Evolutionary conservation across 2,888 invertebrate species (phyloP).

Genomic region (Zeuzera pyrina): DNA sequence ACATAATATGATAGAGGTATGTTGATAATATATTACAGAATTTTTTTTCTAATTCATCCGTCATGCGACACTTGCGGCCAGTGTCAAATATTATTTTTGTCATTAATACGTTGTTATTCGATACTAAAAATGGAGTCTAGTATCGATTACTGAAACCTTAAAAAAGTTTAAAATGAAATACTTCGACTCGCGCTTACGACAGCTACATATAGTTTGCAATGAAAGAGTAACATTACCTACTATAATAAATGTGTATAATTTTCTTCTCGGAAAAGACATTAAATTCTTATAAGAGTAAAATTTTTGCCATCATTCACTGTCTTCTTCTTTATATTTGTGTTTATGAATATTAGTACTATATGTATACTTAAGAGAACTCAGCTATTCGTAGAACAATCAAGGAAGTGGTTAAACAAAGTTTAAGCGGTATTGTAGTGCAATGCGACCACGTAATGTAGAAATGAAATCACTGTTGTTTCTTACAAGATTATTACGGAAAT

Average conservation of each 20-base stretch:
- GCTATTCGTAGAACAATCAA: conserved; percentile 38
- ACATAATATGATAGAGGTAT: no score
- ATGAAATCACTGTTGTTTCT: no score
- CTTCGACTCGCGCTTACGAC: conserved; percentile 1
- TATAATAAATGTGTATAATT: no score
- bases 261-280: no score
- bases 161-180: conserved; percentile 6
- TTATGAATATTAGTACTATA: no score
- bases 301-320: no score
- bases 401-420: conserved; percentile 23
- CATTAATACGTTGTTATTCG: conserved; percentile 48
- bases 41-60: conserved; percentile 28
- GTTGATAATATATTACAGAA: conserved; percentile 1
- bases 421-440: conserved; percentile 5
- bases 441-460: conserved; percentile 1
- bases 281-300: no score
- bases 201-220: no score
- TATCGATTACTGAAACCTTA: conserved; percentile 64
- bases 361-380: no score
- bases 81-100: conserved; percentile 65
- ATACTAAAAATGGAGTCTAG: conserved; percentile 49
- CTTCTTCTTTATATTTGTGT: no score
- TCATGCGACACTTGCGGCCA: conserved; percentile 50
- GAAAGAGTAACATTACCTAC: no score
- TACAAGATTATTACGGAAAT: no score